Evolutionary conservation across 1,140 invertebrate species (phyloP), one percentile per base, ranked within the genome.

Genomic region (Euura lappo): DNA sequence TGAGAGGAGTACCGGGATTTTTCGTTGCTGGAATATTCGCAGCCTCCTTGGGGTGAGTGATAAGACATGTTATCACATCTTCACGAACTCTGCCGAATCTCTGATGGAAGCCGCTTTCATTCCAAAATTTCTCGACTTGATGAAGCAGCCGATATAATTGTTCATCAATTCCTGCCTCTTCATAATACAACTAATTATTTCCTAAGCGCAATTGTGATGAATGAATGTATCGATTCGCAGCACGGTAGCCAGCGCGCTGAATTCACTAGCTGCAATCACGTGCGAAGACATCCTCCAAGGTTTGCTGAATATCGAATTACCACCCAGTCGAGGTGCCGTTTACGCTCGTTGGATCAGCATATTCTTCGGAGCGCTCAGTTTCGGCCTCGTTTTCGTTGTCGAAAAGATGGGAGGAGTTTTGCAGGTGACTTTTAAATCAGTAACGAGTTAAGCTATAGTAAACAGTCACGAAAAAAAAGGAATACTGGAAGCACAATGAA

Each of bases 171-270:
- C 28, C 28, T 28, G 28, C 28, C 28, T 28, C 28, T 28, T 28
- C 28, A 28, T 28, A 28, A 28, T 28, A 28, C 28, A 28, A 28
- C 28, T 1, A 28, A 28, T 28, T 28, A 28, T 28, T 28, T 28
- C 28, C 28, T 28, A 28, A 28, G 1, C 28, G 28, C 28, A 28
- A 28, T 28, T 28, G 28, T 28, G 28, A 28, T 28, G 28, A 28
- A 28, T 1, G 28, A 28, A 28, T 28, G 28, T 28, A 28, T 28
- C 28, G 28, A 28, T 28, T 28, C 89, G 44, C 84, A 97, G 96
- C 79, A 98, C 97, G 3, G 94, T 98, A 2, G 97, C 96, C 0
- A 96, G 95, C 43, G 96, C 96, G 0, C 85, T 98, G 67, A 98
- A 98, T 83, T 97, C 96, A 0, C 85, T 98, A 67, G 93, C 97